phyloP scores from a whole-genome alignment of 1,140 invertebrate species.

The Brachionus sp. region DNA sequence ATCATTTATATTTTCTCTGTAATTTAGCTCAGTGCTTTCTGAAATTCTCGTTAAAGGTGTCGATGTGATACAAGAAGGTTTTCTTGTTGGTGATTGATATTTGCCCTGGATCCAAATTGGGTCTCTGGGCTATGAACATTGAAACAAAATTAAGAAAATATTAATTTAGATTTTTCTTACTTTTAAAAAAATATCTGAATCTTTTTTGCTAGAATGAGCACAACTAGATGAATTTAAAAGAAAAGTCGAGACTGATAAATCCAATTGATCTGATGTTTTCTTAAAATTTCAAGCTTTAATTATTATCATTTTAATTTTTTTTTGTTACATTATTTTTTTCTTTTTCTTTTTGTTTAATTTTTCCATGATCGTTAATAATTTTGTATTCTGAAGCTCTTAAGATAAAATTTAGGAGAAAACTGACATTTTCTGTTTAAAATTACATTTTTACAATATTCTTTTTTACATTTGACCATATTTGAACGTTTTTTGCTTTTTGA shows the following conservation, averaged over 20 bases:
- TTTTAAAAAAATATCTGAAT: background rate
- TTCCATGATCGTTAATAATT: background rate
- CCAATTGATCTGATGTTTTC: too few relatives aligned
- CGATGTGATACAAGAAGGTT: background rate
- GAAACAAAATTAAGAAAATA: background rate
- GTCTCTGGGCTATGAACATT: background rate
- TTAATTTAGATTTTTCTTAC: background rate
- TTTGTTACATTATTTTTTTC: too few relatives aligned
- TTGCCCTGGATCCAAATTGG: background rate
- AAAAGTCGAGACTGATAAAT: background rate
- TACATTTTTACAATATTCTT: background rate
- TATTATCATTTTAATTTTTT: too few relatives aligned
- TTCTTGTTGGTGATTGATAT: background rate
- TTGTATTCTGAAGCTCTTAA: background rate
- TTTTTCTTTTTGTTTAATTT: too few relatives aligned
- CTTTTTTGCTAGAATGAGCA: background rate
- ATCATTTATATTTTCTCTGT: background rate
- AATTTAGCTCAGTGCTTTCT: background rate
- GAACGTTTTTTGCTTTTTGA: background rate
- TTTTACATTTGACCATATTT: background rate
- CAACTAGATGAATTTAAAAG: background rate
- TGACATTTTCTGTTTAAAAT: background rate
- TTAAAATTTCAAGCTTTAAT: too few relatives aligned
- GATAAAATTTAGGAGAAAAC: background rate
- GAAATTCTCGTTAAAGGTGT: background rate